Percentiles rank a stretch among this genome's conserved stretches.
Evolutionary conservation across 2,113 vertebrate genomes (phyloP).

Genomic region (Genyomyrus donnyi): DNA sequence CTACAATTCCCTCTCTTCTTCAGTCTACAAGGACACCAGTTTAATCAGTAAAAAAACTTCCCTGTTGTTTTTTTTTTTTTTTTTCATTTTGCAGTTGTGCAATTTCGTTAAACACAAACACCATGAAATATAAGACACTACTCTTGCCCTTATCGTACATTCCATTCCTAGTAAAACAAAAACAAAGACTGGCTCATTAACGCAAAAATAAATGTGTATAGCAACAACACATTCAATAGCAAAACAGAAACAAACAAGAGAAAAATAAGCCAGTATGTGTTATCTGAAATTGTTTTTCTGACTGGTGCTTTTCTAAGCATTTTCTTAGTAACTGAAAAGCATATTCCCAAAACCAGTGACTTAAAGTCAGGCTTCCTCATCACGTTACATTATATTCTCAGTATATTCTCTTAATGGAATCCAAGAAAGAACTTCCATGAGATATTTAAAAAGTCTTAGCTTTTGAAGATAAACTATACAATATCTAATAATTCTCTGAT

Average conservation of each 20-base stretch:
- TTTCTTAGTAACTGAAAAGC: background rate
- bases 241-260: background rate
- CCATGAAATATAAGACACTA: background rate
- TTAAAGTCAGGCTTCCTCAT: background rate
- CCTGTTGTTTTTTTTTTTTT: background rate
- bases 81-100: background rate
- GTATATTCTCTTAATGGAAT: background rate
- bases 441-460: background rate
- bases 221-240: background rate
- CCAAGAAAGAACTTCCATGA: background rate
- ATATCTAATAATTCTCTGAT: background rate
- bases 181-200: background rate
- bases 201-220: background rate
- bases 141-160: background rate
- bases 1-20: background rate
- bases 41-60: background rate
- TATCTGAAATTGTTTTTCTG: background rate
- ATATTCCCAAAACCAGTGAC: background rate
- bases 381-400: background rate
- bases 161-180: background rate
- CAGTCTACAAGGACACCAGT: background rate
- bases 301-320: background rate
- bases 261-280: background rate
- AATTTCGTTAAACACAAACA: background rate
- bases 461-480: background rate